Conservation (phyloP, 1,140 invertebrate genomes). For the Neodiprion pinetum region DNA sequence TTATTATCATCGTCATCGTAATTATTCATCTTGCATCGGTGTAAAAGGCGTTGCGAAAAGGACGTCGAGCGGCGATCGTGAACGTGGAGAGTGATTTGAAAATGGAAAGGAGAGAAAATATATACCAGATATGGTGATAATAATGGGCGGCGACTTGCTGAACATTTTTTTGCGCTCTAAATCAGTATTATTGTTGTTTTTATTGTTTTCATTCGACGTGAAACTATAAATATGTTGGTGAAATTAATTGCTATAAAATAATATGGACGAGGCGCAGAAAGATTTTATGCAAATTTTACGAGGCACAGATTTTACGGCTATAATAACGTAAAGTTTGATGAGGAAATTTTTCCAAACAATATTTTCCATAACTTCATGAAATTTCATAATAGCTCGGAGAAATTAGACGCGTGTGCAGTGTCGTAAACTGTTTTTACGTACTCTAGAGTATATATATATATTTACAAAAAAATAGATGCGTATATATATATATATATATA, state of each 20-base stretch:
- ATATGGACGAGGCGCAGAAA: too few species aligned
- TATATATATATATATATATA: conserved; percentile 25
- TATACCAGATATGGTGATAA: conserved; percentile 22
- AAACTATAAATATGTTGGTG: too few species aligned
- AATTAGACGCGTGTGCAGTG: conserved; percentile 15
- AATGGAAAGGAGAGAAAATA: conserved; percentile 40
- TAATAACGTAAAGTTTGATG: too few species aligned
- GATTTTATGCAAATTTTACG: too few species aligned
- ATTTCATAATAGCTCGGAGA: conserved; percentile 66
- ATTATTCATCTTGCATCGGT: too few species aligned
- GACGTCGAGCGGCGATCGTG: background rate
- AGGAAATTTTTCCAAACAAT: conserved; percentile 20
- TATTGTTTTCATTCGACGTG: background rate
- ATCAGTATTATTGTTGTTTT: too few species aligned
- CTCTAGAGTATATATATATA: too few species aligned
- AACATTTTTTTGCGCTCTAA: conserved; percentile 27
- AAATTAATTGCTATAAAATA: too few species aligned
- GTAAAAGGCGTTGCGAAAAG: too few species aligned
- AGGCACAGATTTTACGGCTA: too few species aligned
- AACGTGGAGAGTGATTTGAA: conserved; percentile 38
- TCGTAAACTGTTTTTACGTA: too few species aligned
- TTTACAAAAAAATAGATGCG: conserved; percentile 14
- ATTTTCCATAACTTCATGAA: conserved; percentile 70
- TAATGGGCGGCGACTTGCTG: conserved; percentile 31
- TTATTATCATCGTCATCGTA: too few species aligned